A percentile compares a stretch with the other conserved stretches of the same genome.
Conservation (phyloP, 2,888 invertebrate genomes). For the Germaria angustata region DNA sequence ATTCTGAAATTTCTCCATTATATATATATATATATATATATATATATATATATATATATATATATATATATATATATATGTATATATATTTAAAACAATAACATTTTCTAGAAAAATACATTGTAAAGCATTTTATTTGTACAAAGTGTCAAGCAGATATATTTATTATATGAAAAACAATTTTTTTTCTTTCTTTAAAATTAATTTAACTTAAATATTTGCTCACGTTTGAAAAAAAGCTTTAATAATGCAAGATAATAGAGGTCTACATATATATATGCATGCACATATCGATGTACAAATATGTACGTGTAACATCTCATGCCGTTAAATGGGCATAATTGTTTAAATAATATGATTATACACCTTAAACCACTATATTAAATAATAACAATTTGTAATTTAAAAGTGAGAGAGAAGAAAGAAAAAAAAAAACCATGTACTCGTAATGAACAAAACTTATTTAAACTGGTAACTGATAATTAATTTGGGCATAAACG, state of each 20-base stretch:
- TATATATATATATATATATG: too few relatives aligned
- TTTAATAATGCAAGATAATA: conserved; percentile 4
- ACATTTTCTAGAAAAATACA: not conserved
- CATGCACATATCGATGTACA: too few relatives aligned
- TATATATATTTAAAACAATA: too few relatives aligned
- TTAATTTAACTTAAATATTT: conserved; percentile 38
- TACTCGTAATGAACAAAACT: conserved; percentile 12
- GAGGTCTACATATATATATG: not conserved
- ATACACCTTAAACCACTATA: conserved; percentile 54
- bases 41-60: too few relatives aligned
- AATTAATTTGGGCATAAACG: not conserved
- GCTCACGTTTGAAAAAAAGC: not conserved
- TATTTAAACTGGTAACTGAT: not conserved
- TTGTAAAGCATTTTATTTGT: not conserved
- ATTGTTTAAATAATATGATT: conserved; percentile 57
- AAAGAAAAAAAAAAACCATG: not conserved
- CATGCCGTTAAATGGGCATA: conserved; percentile 54
- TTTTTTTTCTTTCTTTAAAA: conserved; percentile 4
- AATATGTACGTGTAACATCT: not conserved
- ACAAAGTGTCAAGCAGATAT: not conserved
- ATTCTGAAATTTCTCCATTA: too few relatives aligned
- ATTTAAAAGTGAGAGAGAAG: conserved; percentile 9
- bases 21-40: too few relatives aligned
- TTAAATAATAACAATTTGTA: conserved; percentile 60
- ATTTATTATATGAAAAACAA: not conserved